Evolutionary conservation across 2,113 vertebrate genomes (phyloP).

Genomic region (Sisor rabdophorus): DNA sequence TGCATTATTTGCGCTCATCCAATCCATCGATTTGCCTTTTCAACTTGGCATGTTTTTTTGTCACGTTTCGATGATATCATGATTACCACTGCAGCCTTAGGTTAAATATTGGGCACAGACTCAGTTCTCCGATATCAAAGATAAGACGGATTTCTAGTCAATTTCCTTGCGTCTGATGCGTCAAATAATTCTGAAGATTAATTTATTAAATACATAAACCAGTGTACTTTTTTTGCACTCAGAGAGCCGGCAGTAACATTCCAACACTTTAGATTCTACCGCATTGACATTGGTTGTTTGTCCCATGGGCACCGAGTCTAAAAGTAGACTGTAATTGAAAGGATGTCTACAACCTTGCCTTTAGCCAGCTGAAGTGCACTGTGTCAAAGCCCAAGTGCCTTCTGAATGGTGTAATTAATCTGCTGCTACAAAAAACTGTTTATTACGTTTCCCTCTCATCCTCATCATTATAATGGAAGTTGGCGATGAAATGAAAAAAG

Average conservation of each 20-base stretch:
- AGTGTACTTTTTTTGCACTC: slow-evolving; percentile 25
- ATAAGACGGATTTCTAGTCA: slow-evolving; percentile 11
- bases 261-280: slow-evolving; percentile 36
- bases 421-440: slow-evolving; percentile 43
- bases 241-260: slow-evolving; percentile 40
- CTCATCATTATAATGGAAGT: slow-evolving; percentile 36
- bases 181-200: slow-evolving; percentile 43
- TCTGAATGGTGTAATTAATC: slow-evolving; percentile 53
- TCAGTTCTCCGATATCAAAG: slow-evolving; percentile 15
- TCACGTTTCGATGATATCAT: neutral
- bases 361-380: slow-evolving; percentile 44
- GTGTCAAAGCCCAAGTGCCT: slow-evolving; percentile 38
- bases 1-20: neutral
- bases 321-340: slow-evolving; percentile 53
- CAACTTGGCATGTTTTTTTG: neutral
- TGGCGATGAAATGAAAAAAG: slow-evolving; percentile 14
- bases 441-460: slow-evolving; percentile 33
- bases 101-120: neutral
- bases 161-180: slow-evolving; percentile 20
- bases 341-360: slow-evolving; percentile 55
- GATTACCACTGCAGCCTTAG: slow-evolving; percentile 3
- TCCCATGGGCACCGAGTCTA: slow-evolving; percentile 44
- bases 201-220: slow-evolving; percentile 42
- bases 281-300: slow-evolving; percentile 52
- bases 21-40: neutral